Evolutionary conservation across 2,888 invertebrate genomes (phyloP).

Genomic region (Phyllotreta striolata): DNA sequence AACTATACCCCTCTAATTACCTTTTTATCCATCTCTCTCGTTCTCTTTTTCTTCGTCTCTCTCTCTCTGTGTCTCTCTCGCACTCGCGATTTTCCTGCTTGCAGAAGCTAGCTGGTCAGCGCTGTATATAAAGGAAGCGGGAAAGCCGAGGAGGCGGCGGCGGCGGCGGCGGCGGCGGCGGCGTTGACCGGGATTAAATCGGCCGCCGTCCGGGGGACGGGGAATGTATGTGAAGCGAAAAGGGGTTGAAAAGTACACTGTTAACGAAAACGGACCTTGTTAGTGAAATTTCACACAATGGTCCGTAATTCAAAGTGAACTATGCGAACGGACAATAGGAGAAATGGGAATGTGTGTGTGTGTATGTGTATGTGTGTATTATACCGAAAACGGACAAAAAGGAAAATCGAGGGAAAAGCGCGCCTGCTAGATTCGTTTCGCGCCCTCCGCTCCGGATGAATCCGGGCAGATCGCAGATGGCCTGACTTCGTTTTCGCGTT

Average conservation of each 20-base stretch:
- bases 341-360: too few species aligned
- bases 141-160: too few species aligned
- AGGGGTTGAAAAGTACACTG: slow-evolving; percentile 58
- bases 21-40: too few species aligned
- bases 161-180: too few species aligned
- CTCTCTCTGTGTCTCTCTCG: too few species aligned
- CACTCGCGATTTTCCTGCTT: too few species aligned
- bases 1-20: too few species aligned
- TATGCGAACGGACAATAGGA: slow-evolving; percentile 47
- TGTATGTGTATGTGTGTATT: too few species aligned
- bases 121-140: too few species aligned
- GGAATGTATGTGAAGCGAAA: slow-evolving; percentile 56
- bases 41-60: too few species aligned
- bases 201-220: slow-evolving; percentile 60
- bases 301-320: slow-evolving; percentile 51
- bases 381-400: slow-evolving; percentile 45
- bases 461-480: slow-evolving; percentile 25
- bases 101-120: too few species aligned
- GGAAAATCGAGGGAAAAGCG: slow-evolving; percentile 40
- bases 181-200: slow-evolving; percentile 52
- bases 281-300: slow-evolving; percentile 53
- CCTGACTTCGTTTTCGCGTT: slow-evolving; percentile 13
- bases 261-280: slow-evolving; percentile 54
- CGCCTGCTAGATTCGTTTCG: slow-evolving; percentile 27
- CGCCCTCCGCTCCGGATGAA: slow-evolving; percentile 24